A percentile compares a stretch with the other conserved stretches of the same genome.
Evolutionary conservation across 2,113 vertebrate species (phyloP).

Genomic region (Corapipo altera): DNA sequence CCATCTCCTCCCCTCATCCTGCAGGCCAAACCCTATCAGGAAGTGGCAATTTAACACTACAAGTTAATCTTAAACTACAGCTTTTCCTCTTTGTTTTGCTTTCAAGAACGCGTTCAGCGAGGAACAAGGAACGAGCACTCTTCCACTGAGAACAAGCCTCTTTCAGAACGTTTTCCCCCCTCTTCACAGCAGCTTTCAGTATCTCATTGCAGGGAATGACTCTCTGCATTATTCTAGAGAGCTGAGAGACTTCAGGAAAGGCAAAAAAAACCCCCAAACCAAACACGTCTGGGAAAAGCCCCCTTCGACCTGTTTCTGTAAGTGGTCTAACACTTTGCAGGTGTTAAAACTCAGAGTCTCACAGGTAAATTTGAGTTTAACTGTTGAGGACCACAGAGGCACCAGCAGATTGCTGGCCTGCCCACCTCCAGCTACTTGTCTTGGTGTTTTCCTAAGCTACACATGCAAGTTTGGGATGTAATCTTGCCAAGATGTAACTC

Average conservation of each 20-base stretch:
- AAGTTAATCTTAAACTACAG: not conserved
- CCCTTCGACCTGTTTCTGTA: not conserved
- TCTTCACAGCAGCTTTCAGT: not conserved
- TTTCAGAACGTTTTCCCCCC: not conserved
- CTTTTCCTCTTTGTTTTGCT: not conserved
- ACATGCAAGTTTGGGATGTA: not conserved
- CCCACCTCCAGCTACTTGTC: not conserved
- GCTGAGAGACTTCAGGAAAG: not conserved
- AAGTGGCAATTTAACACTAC: not conserved
- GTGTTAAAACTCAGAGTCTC: not conserved
- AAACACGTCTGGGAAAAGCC: not conserved
- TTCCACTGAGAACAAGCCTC: not conserved
- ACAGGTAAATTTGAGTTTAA: not conserved
- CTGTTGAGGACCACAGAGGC: accelerated
- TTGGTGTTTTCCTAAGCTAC: not conserved
- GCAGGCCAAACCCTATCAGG: not conserved
- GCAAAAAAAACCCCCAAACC: not conserved
- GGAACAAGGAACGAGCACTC: accelerated
- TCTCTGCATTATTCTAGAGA: not conserved
- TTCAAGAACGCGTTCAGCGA: not conserved
- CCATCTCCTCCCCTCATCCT: not conserved
- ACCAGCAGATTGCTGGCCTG: not conserved
- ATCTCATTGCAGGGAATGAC: not conserved
- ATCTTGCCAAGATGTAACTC: not conserved
- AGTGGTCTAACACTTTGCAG: not conserved